These are phyloP conservation scores for Tetragnatha montana DNA, from an alignment of 2,888 invertebrate genomes.

Conservation along the genomic window DNA sequence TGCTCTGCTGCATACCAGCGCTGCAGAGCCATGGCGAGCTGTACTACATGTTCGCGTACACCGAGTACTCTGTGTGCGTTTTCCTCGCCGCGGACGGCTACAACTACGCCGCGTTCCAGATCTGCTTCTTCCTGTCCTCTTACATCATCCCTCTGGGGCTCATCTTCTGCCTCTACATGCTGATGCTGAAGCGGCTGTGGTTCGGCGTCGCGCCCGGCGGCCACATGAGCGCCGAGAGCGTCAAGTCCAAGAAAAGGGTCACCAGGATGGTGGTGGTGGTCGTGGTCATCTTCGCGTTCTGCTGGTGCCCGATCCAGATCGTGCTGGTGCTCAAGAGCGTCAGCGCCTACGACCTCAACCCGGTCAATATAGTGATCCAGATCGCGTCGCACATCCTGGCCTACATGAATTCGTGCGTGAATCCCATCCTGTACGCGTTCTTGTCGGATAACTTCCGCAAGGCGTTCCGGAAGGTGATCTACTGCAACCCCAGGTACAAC, in stretches of 20 bases:
- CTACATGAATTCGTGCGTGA: slow-evolving; percentile 95
- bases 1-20: slow-evolving; percentile 86
- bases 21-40: slow-evolving; percentile 86
- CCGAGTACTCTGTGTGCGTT: slow-evolving; percentile 83
- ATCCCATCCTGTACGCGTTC: slow-evolving; percentile 95
- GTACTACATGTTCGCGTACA: slow-evolving; percentile 79
- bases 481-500: slow-evolving; percentile 66
- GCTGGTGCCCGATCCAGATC: slow-evolving; percentile 95
- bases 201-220: slow-evolving; percentile 85
- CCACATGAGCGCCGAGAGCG: slow-evolving; percentile 86
- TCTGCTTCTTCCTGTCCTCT: slow-evolving; percentile 90
- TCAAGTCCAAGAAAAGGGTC: slow-evolving; percentile 89
- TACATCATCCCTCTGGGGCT: slow-evolving; percentile 91
- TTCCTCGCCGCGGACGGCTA: slow-evolving; percentile 79
- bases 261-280: slow-evolving; percentile 94
- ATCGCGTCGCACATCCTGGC: slow-evolving; percentile 79
- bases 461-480: slow-evolving; percentile 82
- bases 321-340: slow-evolving; percentile 88
- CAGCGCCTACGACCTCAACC: slow-evolving; percentile 81
- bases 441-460: slow-evolving; percentile 95
- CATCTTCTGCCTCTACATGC: slow-evolving; percentile 90
- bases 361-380: slow-evolving; percentile 76
- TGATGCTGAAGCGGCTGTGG: slow-evolving; percentile 92
- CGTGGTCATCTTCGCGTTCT: slow-evolving; percentile 92
- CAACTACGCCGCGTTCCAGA: slow-evolving; percentile 80